Evolutionary conservation across 2,113 vertebrate genomes (phyloP).

Genomic region (Charina bottae): DNA sequence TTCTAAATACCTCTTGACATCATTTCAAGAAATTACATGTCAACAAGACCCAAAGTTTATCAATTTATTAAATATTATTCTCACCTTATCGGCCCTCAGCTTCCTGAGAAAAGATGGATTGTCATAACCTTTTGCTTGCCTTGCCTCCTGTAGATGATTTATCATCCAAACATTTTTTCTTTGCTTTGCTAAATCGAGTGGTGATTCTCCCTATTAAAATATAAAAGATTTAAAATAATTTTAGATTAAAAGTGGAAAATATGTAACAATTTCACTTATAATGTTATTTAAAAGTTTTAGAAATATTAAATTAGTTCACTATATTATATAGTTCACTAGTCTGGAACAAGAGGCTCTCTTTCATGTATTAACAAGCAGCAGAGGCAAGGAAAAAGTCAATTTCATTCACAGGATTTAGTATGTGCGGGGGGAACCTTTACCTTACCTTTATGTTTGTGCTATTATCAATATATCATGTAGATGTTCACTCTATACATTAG

Average conservation of each 20-base stretch:
- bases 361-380: slow-evolving; percentile 69
- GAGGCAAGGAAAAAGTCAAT: slow-evolving; percentile 71
- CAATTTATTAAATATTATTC: neutral
- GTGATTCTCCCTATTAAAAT: slow-evolving; percentile 87
- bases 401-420: slow-evolving; percentile 66
- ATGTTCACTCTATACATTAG: neutral
- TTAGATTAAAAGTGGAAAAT: slow-evolving; percentile 58
- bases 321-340: neutral
- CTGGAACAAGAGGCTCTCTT: neutral
- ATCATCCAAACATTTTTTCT: slow-evolving; percentile 99
- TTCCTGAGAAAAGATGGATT: slow-evolving; percentile 96
- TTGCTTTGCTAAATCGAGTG: slow-evolving; percentile 96
- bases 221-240: slow-evolving; percentile 50
- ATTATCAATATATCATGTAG: slow-evolving; percentile 32
- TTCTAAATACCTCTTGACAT: neutral
- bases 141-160: slow-evolving; percentile 96
- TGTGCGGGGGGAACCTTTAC: no score
- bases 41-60: neutral
- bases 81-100: slow-evolving; percentile 96
- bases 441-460: slow-evolving; percentile 41
- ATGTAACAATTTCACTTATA: slow-evolving; percentile 28
- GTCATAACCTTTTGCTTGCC: slow-evolving; percentile 97
- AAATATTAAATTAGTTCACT: slow-evolving; percentile 21
- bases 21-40: neutral
- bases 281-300: slow-evolving; percentile 15